Conservation (phyloP, 2,797 vertebrate species). For the Apodemus agrarius region DNA sequence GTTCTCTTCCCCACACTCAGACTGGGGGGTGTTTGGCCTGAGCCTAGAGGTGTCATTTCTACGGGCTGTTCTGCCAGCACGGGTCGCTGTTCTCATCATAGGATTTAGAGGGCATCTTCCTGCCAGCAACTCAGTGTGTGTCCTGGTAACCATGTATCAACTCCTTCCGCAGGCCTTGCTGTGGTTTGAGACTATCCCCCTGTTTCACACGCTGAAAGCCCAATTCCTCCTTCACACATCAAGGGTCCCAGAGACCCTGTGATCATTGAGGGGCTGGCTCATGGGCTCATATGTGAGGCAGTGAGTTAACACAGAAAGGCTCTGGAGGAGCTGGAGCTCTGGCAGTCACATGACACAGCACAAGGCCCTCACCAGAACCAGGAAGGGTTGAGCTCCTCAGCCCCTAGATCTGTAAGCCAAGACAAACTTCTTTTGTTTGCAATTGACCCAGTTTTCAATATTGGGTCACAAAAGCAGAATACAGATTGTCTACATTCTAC, state of each 20-base stretch:
- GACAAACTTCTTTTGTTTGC: not conserved
- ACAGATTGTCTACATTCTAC: not conserved
- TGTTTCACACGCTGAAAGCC: not conserved
- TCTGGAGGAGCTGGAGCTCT: not conserved
- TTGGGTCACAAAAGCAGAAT: not conserved
- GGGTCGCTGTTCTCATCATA: not conserved
- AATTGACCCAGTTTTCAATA: not conserved
- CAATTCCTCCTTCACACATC: not conserved
- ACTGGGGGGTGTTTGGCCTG: not conserved
- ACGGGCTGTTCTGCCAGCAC: not conserved
- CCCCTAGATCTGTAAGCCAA: not conserved
- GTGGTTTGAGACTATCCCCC: not conserved
- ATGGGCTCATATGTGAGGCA: no score
- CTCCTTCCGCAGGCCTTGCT: not conserved
- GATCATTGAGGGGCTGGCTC: no score
- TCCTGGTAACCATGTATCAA: not conserved
- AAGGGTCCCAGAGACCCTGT: not conserved
- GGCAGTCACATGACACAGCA: fast-evolving
- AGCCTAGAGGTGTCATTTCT: not conserved
- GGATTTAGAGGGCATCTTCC: not conserved
- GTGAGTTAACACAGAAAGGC: no score
- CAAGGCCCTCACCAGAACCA: not conserved
- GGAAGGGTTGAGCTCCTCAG: not conserved
- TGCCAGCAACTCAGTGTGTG: not conserved
- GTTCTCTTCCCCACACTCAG: not conserved